These are phyloP conservation scores for Ostrea edulis DNA, from an alignment of 1,140 invertebrate genomes.

Conservation along the genomic window DNA sequence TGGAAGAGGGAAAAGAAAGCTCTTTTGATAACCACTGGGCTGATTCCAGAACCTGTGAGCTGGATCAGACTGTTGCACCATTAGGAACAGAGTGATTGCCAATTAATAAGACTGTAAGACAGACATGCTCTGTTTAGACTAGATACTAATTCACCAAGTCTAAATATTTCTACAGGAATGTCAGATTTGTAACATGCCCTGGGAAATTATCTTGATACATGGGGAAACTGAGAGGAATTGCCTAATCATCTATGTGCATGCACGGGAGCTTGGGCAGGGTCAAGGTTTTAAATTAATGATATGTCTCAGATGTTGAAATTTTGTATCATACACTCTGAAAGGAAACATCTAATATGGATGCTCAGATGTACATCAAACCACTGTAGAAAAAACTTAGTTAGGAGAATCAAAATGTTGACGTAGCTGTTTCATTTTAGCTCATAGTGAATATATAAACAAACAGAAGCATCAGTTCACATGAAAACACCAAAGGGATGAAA, in stretches of 20 bases:
- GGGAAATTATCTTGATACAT: constrained; percentile 11
- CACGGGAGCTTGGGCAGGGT: neutral
- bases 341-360: no score
- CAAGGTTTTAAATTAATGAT: neutral
- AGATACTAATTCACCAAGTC: constrained; percentile 20
- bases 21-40: neutral
- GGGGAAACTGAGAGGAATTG: constrained; percentile 1
- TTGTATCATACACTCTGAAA: no score
- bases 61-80: neutral
- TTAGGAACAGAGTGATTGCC: neutral
- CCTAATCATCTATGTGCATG: neutral
- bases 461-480: neutral
- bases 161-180: constrained; percentile 37
- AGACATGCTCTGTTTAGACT: constrained; percentile 32
- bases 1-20: neutral
- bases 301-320: no score
- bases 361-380: no score
- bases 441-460: neutral
- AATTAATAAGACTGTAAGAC: constrained; percentile 10
- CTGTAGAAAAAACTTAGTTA: no score
- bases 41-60: neutral
- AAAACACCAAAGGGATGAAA: no score
- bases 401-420: neutral
- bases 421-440: neutral
- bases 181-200: constrained; percentile 19